Conservation (phyloP, 1,140 invertebrate species). For the Drosophila busckii region DNA sequence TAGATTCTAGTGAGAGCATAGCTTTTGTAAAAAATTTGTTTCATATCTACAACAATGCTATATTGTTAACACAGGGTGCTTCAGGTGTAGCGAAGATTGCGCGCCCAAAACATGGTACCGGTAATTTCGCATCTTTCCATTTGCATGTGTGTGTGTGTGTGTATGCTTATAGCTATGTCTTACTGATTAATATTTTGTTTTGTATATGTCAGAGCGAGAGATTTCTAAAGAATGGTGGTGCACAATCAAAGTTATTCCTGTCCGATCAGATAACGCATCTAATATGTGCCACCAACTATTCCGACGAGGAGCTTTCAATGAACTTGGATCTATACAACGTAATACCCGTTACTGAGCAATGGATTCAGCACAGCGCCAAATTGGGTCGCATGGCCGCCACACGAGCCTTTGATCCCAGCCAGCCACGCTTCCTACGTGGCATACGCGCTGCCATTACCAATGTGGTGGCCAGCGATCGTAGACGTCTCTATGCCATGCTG, state of each 20-base stretch:
- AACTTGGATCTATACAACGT: slow-evolving; percentile 92
- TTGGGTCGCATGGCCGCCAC: slow-evolving; percentile 78
- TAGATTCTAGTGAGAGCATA: not conserved
- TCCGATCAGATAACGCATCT: slow-evolving; percentile 91
- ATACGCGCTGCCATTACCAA: slow-evolving; percentile 85
- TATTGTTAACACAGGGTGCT: slow-evolving; percentile 40
- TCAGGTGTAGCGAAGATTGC: slow-evolving; percentile 34
- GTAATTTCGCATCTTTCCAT: slow-evolving; percentile 18
- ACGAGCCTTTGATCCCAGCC: slow-evolving; percentile 66
- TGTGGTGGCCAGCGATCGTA: slow-evolving; percentile 83
- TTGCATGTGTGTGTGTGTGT: slow-evolving; percentile 11
- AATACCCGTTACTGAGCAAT: slow-evolving; percentile 88
- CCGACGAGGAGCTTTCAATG: slow-evolving; percentile 87
- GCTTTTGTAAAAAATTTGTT: not conserved
- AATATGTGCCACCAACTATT: slow-evolving; percentile 87
- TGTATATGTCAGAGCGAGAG: slow-evolving; percentile 83
- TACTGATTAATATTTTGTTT: slow-evolving; percentile 29
- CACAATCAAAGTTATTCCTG: slow-evolving; percentile 86
- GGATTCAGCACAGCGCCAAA: slow-evolving; percentile 85
- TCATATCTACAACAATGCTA: no score
- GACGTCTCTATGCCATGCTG: slow-evolving; percentile 87
- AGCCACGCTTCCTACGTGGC: slow-evolving; percentile 83
- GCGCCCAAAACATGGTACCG: slow-evolving; percentile 65
- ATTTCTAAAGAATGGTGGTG: slow-evolving; percentile 87
- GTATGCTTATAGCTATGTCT: not conserved